Evolutionary conservation across 2,797 vertebrate genomes (phyloP).

Genomic region (Macrochelys suwanniensis): DNA sequence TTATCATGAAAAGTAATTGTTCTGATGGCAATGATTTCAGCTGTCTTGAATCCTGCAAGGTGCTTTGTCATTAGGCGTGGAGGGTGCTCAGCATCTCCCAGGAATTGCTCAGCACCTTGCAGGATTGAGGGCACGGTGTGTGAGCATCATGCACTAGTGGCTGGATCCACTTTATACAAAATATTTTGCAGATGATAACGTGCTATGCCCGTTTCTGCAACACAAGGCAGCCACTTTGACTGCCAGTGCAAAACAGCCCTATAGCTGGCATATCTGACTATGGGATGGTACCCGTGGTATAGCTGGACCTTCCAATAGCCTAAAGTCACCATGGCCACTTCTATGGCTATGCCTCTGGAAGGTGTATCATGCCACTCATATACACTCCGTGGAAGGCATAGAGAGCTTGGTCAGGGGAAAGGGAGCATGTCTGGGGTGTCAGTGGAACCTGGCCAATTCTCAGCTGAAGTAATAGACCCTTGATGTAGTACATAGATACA

Average conservation of each 20-base stretch:
- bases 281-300: too few relatives aligned
- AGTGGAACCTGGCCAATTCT: not conserved
- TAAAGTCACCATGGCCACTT: not conserved
- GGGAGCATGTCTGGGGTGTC: not conserved
- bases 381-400: not conserved
- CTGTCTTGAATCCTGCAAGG: not conserved
- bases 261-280: not conserved
- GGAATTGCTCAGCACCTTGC: not conserved
- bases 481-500: not conserved
- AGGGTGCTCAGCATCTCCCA: not conserved
- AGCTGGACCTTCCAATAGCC: not conserved
- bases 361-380: not conserved
- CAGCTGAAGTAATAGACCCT: not conserved
- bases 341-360: not conserved
- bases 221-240: not conserved
- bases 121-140: not conserved
- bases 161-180: too few relatives aligned
- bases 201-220: too few relatives aligned
- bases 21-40: not conserved
- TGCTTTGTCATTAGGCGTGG: not conserved
- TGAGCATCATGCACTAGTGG: not conserved
- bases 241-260: not conserved
- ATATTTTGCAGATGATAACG: too few relatives aligned
- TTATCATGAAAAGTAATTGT: not conserved
- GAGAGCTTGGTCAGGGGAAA: not conserved